These are phyloP conservation scores for Monochamus alternatus DNA, from an alignment of 2,888 invertebrate species.

Conservation along the genomic window DNA sequence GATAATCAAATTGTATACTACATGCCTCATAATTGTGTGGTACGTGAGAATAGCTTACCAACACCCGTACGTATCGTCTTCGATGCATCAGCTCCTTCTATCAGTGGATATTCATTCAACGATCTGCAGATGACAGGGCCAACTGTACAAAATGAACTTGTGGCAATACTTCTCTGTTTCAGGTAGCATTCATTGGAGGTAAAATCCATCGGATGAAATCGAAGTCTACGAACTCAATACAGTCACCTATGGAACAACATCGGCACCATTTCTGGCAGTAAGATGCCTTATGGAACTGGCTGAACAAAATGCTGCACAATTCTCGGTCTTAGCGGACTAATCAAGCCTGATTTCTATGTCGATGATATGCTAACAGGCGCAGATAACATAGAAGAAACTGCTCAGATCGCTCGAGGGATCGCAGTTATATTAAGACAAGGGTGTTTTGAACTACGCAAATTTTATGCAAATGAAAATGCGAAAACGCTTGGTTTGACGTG, in stretches of 20 bases:
- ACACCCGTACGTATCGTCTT: not conserved
- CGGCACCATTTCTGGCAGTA: slow-evolving; percentile 24
- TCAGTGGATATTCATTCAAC: not conserved
- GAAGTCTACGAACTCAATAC: slow-evolving; percentile 9
- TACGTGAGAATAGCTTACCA: not conserved
- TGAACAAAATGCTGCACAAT: not conserved
- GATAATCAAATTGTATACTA: not conserved
- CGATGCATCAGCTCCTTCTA: not conserved
- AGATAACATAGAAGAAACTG: not conserved
- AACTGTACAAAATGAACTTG: not conserved
- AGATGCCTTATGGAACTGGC: not conserved
- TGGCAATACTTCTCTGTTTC: not conserved
- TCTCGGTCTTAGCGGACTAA: not conserved
- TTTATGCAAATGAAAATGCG: slow-evolving; percentile 39
- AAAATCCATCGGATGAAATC: not conserved
- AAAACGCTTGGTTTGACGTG: slow-evolving; percentile 47
- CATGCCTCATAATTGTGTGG: not conserved
- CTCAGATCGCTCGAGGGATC: not conserved
- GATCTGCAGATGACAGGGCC: slow-evolving; percentile 1
- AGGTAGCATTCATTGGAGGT: not conserved
- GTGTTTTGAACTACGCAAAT: slow-evolving; percentile 35
- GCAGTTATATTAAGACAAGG: slow-evolving; percentile 37
- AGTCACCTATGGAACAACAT: slow-evolving; percentile 15
- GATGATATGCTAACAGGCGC: slow-evolving; percentile 27
- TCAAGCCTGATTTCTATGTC: slow-evolving; percentile 18